Conservation (phyloP, 1,140 invertebrate species). For the Formica selysi region DNA sequence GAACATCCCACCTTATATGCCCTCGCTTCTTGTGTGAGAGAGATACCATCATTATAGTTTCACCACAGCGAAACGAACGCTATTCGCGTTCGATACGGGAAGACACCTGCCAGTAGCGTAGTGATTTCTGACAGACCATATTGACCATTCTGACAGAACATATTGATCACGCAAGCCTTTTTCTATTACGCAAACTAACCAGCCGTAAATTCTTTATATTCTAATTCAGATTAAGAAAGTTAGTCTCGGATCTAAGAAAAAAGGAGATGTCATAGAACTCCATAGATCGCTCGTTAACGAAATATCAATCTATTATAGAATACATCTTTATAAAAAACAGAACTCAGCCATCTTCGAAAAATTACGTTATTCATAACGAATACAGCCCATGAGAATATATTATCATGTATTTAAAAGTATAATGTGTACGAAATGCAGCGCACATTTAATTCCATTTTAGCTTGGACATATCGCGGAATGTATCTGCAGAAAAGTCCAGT, state of each 20-base stretch:
- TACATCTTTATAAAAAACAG: no score
- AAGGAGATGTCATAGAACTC: background rate
- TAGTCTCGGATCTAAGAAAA: background rate
- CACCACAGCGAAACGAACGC: conserved; percentile 79
- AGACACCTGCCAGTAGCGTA: conserved; percentile 81
- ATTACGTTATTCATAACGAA: background rate
- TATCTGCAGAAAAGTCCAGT: conserved; percentile 6
- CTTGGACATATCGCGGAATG: background rate
- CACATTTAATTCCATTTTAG: background rate
- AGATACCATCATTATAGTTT: conserved; percentile 82
- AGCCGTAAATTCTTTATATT: background rate
- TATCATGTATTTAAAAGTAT: background rate
- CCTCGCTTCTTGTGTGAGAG: conserved; percentile 83
- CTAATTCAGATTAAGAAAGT: background rate
- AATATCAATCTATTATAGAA: background rate
- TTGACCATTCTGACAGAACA: background rate
- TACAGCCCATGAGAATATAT: background rate
- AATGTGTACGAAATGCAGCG: background rate
- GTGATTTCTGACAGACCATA: background rate
- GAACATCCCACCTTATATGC: conserved; percentile 87
- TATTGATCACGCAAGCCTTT: background rate
- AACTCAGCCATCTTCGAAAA: background rate
- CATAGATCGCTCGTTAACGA: background rate
- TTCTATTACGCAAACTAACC: conserved; percentile 19
- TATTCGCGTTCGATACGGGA: conserved; percentile 78